Percentiles rank a stretch among this genome's conserved stretches.
phyloP scores from a whole-genome alignment of 2,888 invertebrate genomes.

The Caenorhabditis sp. region DNA sequence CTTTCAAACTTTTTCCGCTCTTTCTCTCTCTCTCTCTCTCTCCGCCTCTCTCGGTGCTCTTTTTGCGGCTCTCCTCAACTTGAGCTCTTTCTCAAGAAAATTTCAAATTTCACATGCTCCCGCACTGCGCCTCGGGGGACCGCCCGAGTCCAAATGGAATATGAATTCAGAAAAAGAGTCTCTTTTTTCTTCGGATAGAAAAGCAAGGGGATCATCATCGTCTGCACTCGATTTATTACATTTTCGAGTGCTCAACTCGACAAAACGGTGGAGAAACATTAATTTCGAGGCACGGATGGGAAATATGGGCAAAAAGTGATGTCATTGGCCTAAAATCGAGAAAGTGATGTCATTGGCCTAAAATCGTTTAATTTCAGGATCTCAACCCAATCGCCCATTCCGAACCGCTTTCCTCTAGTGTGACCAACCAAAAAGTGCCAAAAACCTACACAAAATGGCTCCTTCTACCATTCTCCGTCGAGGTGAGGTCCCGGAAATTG shows the following conservation, averaged over 20 bases:
- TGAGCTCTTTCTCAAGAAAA: background rate
- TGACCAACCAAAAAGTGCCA: background rate
- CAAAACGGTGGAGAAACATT: conserved; percentile 24
- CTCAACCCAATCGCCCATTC: background rate
- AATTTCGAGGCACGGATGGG: conserved; percentile 21
- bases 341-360: background rate
- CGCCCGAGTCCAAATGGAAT: conserved; percentile 19
- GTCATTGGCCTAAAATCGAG: too few species aligned
- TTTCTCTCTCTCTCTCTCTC: conserved; percentile 10
- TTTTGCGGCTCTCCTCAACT: conserved; percentile 4
- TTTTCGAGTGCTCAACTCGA: background rate
- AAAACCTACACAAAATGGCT: conserved; percentile 15
- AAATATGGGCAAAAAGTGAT: background rate
- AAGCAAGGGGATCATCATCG: background rate
- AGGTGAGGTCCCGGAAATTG: conserved; percentile 38
- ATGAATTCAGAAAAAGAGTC: conserved; percentile 47
- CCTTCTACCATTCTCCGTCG: conserved; percentile 51
- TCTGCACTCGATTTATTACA: conserved; percentile 26
- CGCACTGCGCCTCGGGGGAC: conserved; percentile 42
- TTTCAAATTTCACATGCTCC: too few species aligned
- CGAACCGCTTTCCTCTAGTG: background rate
- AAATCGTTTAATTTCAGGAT: conserved; percentile 15
- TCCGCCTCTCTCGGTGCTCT: background rate
- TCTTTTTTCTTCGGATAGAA: background rate
- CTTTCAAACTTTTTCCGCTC: conserved; percentile 8